Evolutionary conservation across 2,113 vertebrate genomes (phyloP).

Genomic region (Fregata magnificens): DNA sequence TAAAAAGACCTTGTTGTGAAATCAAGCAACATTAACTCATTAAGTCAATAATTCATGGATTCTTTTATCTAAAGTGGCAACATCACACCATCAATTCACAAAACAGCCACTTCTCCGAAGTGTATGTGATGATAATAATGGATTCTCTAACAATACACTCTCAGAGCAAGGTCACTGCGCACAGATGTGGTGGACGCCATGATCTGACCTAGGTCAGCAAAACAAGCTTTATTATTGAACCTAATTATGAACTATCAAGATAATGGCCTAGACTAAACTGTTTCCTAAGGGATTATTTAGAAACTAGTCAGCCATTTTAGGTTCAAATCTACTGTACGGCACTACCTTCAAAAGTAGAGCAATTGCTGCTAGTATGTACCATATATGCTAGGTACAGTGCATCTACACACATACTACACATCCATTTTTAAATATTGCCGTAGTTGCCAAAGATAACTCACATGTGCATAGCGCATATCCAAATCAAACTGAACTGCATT

Average conservation of each 20-base stretch:
- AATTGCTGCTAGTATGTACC: background rate
- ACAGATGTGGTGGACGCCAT: constrained; percentile 73
- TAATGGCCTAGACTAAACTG: constrained; percentile 79
- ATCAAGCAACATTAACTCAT: constrained; percentile 87
- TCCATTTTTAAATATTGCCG: background rate
- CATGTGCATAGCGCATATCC: background rate
- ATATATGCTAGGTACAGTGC: background rate
- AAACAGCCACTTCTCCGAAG: constrained; percentile 83
- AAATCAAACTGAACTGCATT: background rate
- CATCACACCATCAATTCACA: constrained; percentile 87
- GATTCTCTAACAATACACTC: constrained; percentile 84
- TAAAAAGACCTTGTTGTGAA: constrained; percentile 79
- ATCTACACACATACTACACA: accelerated
- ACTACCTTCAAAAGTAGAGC: background rate
- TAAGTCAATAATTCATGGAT: constrained; percentile 90
- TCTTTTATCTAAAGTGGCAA: constrained; percentile 90
- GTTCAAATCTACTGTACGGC: constrained; percentile 63
- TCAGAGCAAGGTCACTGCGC: constrained; percentile 79
- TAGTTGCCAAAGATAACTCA: background rate
- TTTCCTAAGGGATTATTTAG: constrained; percentile 80
- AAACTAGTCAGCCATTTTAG: constrained; percentile 72
- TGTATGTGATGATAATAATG: constrained; percentile 87
- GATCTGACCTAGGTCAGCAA: constrained; percentile 80
- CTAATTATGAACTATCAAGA: constrained; percentile 85
- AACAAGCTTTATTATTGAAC: constrained; percentile 82